Conservation (phyloP, 2,888 invertebrate species). For the Pristionchus japonicus region DNA sequence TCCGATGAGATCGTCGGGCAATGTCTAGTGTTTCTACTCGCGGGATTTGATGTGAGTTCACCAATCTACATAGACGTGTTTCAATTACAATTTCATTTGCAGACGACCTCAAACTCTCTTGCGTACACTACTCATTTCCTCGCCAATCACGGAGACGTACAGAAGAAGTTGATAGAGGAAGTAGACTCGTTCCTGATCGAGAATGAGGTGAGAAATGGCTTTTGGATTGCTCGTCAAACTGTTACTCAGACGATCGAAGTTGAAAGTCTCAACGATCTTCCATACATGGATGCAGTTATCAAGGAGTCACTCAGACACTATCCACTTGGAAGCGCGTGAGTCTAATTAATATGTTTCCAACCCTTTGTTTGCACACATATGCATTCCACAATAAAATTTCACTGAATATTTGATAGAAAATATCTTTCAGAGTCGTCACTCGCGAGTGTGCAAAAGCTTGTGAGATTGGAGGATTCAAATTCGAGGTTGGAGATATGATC, state of each 20-base stretch:
- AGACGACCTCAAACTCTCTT: conserved; percentile 33
- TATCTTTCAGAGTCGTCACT: background rate
- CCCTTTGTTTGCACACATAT: no score
- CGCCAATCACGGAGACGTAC: conserved; percentile 57
- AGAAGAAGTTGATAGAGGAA: conserved; percentile 55
- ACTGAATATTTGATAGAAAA: background rate
- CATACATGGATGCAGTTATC: conserved; percentile 66
- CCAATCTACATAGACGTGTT: conserved; percentile 77
- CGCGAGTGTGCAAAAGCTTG: background rate
- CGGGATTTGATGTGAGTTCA: conserved; percentile 54
- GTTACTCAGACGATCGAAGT: conserved; percentile 52
- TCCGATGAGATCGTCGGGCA: conserved; percentile 63
- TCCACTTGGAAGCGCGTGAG: conserved; percentile 65
- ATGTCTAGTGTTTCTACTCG: conserved; percentile 67
- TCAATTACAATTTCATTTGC: conserved; percentile 47
- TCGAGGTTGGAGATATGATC: conserved; percentile 25
- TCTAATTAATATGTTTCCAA: background rate
- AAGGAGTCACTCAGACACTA: conserved; percentile 67
- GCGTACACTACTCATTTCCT: conserved; percentile 47
- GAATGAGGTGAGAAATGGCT: conserved; percentile 51
- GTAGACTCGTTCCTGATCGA: conserved; percentile 48
- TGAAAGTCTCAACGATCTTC: conserved; percentile 62
- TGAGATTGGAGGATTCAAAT: background rate
- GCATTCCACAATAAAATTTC: no score
- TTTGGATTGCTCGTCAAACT: no score